These are phyloP conservation scores for Hepsetus odoe DNA, from an alignment of 2,113 vertebrate genomes.

Conservation along the genomic window DNA sequence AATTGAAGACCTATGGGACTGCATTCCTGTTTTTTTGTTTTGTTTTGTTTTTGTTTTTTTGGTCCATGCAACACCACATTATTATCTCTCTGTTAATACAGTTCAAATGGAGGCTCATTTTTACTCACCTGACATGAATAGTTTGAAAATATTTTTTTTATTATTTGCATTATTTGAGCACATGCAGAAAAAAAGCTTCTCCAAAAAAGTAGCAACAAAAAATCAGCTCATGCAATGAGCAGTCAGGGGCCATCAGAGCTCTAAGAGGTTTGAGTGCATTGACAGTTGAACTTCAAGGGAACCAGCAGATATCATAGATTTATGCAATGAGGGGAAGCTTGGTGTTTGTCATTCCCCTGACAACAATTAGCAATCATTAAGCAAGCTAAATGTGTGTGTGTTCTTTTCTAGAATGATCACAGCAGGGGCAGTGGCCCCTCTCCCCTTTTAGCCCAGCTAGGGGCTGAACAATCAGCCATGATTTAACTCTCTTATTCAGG, in stretches of 20 bases:
- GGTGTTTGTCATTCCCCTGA: conserved; percentile 45
- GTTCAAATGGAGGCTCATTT: not conserved
- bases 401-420: conserved; percentile 36
- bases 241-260: conserved; percentile 24
- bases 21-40: too few species aligned
- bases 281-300: conserved; percentile 50
- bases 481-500: conserved; percentile 36
- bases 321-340: not conserved
- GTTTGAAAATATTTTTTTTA: too few species aligned
- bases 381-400: conserved; percentile 49
- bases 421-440: conserved; percentile 28
- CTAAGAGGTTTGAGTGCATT: conserved; percentile 19
- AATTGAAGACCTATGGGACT: too few species aligned
- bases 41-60: not conserved
- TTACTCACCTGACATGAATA: too few species aligned
- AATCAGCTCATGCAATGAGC: conserved; percentile 21
- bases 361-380: conserved; percentile 63
- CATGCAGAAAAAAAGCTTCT: not conserved
- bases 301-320: conserved; percentile 25
- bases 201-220: not conserved
- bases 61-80: too few species aligned
- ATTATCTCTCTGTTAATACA: not conserved
- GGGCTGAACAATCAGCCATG: conserved; percentile 47
- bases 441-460: conserved; percentile 33
- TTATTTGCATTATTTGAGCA: too few species aligned